These are phyloP conservation scores for Plagiodera versicolora DNA, from an alignment of 2,888 invertebrate genomes.

Conservation along the genomic window DNA sequence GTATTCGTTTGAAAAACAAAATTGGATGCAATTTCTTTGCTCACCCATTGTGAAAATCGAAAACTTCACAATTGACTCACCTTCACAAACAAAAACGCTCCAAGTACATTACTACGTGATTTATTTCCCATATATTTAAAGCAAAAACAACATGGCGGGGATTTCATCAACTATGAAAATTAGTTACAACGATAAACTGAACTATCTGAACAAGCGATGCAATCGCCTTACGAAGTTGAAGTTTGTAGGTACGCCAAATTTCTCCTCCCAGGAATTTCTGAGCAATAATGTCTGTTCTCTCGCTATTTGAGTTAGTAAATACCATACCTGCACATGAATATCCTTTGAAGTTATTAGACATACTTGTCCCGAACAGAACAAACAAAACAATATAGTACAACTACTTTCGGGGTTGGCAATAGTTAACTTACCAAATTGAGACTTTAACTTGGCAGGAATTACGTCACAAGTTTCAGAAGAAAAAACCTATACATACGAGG, in stretches of 20 bases:
- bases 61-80: too few relatives aligned
- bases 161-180: too few relatives aligned
- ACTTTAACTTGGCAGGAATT: not conserved
- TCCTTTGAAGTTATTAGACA: slow-evolving; percentile 33
- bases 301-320: slow-evolving; percentile 29
- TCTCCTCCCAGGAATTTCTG: not conserved
- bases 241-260: not conserved
- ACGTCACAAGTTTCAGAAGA: not conserved
- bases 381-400: slow-evolving; percentile 2
- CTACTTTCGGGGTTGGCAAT: slow-evolving; percentile 12
- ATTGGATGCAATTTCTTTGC: too few relatives aligned
- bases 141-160: too few relatives aligned
- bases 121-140: too few relatives aligned
- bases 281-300: slow-evolving; percentile 4
- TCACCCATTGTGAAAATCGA: too few relatives aligned
- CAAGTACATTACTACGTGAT: too few relatives aligned
- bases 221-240: not conserved
- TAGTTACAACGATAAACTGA: too few relatives aligned
- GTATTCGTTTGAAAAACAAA: too few relatives aligned
- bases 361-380: slow-evolving; percentile 19
- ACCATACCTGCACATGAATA: slow-evolving; percentile 33
- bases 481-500: too few relatives aligned
- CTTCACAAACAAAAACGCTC: too few relatives aligned
- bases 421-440: slow-evolving; percentile 5
- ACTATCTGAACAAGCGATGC: too few relatives aligned